Base-by-base conservation (phyloP, 2,113 vertebrate genomes). In the Merops nubicus region DNA sequence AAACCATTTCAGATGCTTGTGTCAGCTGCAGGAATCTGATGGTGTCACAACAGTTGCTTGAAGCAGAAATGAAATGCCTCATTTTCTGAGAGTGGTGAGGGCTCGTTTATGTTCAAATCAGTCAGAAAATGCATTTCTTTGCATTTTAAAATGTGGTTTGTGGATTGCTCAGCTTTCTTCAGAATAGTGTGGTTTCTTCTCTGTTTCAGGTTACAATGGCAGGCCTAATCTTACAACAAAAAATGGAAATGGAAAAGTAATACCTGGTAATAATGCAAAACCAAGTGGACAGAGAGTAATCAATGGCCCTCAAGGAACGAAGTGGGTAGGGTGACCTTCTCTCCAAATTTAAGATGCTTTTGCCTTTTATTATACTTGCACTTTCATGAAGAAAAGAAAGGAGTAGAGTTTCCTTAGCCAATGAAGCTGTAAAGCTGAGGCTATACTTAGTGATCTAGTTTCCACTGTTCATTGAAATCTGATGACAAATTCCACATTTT, bases 291-390 rank as follows among this genome's bases (percentile, higher is more conserved):
- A 99, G 70, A 99, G 97, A 97, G 96, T 99, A 94, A 99, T 99
- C 97, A 99, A 98, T 96, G 99, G 99, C 47, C 99, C 99, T 87
- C 99, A 99, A 98, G 99, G 99, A 98, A 98, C 96, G 92, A 99
- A 98, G 99, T 99, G 99, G 99, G 99, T 99, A 99, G 98, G 97
- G 98, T 97, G 89, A 97, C 89, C 75, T 98, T 98, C 92, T 97
- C 93, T 97, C 65, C 87, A 95, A 92, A 84, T 97, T 93, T 57
- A 62, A 12, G 69, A 93, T 92, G 20, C 48, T 90, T 87, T 95
- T 65, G 14, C 54, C 56, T 93, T 74, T 86, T 60, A 69, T 59
- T 80, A 31, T 92, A 38, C 3, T 77, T 88, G 34, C 1, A 29
- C 91, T 93, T 88, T 85, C 48, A 36, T 56, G 64, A 56, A 47